Conservation (phyloP, 2,888 invertebrate species). For the Lissocephala sabroskyi region DNA sequence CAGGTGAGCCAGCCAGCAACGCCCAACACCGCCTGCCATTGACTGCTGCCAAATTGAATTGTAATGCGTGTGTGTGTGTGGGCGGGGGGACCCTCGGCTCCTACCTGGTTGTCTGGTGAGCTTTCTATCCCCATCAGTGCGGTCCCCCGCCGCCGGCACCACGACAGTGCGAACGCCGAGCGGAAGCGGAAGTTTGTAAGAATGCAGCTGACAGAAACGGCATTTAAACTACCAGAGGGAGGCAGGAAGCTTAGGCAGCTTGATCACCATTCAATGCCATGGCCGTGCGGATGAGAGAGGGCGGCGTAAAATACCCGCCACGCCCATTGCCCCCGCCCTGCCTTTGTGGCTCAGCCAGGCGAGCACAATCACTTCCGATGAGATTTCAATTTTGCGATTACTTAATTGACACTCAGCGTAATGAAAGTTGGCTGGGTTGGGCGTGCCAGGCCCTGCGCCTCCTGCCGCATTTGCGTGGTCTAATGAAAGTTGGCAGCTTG, state of each 20-base stretch:
- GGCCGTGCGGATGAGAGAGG: not conserved
- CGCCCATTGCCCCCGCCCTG: too few species aligned
- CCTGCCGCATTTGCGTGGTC: too few species aligned
- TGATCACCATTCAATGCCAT: too few species aligned
- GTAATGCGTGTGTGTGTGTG: slow-evolving; percentile 28
- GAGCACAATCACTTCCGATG: slow-evolving; percentile 51
- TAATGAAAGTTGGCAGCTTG: too few species aligned
- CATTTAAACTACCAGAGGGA: not conserved
- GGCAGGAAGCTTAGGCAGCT: slow-evolving; percentile 6
- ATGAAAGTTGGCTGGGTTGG: slow-evolving; percentile 29
- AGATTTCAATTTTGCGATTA: slow-evolving; percentile 62
- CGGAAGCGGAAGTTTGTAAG: slow-evolving; percentile 58
- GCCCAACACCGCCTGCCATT: too few species aligned
- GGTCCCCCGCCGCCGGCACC: too few species aligned
- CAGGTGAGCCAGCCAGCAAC: slow-evolving; percentile 4
- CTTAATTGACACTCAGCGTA: slow-evolving; percentile 61
- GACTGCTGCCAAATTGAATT: slow-evolving; percentile 51
- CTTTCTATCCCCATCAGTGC: too few species aligned
- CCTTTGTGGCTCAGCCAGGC: slow-evolving; percentile 20
- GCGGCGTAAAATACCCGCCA: not conserved
- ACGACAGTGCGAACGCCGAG: slow-evolving; percentile 15
- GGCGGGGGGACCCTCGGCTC: too few species aligned
- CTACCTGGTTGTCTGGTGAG: too few species aligned
- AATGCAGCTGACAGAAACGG: slow-evolving; percentile 28
- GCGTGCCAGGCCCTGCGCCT: too few species aligned